Conservation (phyloP, 2,797 vertebrate genomes). For the Sebastes trivittatus region DNA sequence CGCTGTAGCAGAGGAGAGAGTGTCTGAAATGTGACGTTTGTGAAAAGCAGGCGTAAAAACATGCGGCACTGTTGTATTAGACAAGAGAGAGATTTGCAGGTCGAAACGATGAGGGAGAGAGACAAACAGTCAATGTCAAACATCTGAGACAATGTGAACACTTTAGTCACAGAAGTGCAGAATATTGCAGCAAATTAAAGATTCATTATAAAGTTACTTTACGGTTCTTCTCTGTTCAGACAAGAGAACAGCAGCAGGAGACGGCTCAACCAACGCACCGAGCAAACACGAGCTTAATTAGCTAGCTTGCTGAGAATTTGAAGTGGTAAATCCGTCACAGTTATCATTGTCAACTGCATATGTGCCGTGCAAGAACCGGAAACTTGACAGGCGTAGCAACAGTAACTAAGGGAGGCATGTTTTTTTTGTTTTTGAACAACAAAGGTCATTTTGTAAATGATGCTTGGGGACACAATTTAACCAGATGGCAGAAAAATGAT, state of each 20-base stretch:
- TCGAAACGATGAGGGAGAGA: background rate
- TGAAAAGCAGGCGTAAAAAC: too few species aligned
- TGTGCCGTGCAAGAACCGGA: background rate
- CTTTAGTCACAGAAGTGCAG: background rate
- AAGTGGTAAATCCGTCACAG: background rate
- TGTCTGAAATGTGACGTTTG: too few species aligned
- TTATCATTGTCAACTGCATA: background rate
- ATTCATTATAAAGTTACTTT: background rate
- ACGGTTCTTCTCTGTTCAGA: background rate
- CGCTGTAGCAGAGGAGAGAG: too few species aligned
- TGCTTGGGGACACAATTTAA: background rate
- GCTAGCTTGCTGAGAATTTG: background rate
- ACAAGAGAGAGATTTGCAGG: background rate
- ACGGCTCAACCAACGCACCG: background rate
- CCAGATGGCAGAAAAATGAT: background rate
- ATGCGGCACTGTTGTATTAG: background rate
- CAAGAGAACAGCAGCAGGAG: background rate
- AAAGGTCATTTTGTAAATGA: background rate
- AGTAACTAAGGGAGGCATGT: background rate
- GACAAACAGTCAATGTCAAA: background rate
- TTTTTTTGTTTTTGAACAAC: background rate
- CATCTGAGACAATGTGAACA: background rate
- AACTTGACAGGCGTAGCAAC: background rate
- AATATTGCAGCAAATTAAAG: background rate
- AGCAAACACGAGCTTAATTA: background rate